These are phyloP conservation scores for Drosophila anomalipes DNA, from an alignment of 2,888 invertebrate genomes.

Conservation along the genomic window DNA sequence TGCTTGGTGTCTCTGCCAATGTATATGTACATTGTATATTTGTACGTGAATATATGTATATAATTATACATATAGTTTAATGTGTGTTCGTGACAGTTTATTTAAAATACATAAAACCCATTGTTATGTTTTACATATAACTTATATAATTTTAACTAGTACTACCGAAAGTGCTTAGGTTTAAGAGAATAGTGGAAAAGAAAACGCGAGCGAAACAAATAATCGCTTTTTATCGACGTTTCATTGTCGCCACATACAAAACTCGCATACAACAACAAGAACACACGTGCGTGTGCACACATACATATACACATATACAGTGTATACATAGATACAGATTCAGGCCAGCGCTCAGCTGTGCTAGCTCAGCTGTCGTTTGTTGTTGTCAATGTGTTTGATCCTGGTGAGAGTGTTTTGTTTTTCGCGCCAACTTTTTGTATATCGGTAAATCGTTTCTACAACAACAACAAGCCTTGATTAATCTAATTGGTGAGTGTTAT, in stretches of 20 bases:
- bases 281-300: conserved; percentile 49
- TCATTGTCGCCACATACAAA: conserved; percentile 47
- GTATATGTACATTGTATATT: conserved; percentile 39
- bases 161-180: conserved; percentile 35
- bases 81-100: conserved; percentile 52
- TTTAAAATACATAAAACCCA: conserved; percentile 28
- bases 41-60: conserved; percentile 18
- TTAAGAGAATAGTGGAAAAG: conserved; percentile 17
- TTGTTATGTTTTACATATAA: conserved; percentile 22
- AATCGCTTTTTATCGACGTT: conserved; percentile 56
- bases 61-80: conserved; percentile 38
- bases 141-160: conserved; percentile 31
- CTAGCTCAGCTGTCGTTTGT: conserved; percentile 74
- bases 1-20: conserved; percentile 41
- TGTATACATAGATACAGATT: conserved; percentile 11
- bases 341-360: conserved; percentile 63
- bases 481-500: conserved; percentile 57
- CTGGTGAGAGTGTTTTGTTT: conserved; percentile 54
- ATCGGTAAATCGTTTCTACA: conserved; percentile 15
- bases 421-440: conserved; percentile 40
- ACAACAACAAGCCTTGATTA: conserved; percentile 46
- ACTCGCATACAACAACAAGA: conserved; percentile 32
- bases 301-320: conserved; percentile 21
- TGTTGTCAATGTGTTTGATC: conserved; percentile 69
- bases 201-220: conserved; percentile 9